Percentiles rank a stretch among this genome's conserved stretches.
phyloP scores from a whole-genome alignment of 2,888 invertebrate species.

The Aelia acuminata region DNA sequence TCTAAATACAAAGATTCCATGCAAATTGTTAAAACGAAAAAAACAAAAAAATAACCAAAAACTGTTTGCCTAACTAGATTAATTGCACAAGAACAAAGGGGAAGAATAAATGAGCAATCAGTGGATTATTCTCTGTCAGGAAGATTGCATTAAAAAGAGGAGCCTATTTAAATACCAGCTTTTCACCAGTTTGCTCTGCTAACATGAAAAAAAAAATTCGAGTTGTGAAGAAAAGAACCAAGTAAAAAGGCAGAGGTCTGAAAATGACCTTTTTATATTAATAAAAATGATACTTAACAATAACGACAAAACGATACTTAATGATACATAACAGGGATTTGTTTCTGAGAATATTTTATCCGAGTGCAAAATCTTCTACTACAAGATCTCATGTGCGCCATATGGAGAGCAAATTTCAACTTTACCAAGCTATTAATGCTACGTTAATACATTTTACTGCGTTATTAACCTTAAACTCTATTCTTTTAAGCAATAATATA shows the following conservation, averaged over 20 bases:
- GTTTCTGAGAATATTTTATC: neutral
- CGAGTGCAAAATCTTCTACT: neutral
- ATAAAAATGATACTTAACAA: too few relatives aligned
- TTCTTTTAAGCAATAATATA: too few relatives aligned
- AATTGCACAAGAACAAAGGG: neutral
- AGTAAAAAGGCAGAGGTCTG: neutral
- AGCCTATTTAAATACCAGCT: too few relatives aligned
- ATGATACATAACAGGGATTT: neutral
- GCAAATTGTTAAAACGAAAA: conserved; percentile 1
- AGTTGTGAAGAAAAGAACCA: neutral
- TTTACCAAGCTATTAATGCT: too few relatives aligned
- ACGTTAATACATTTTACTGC: too few relatives aligned
- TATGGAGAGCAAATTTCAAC: too few relatives aligned
- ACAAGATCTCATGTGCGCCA: too few relatives aligned
- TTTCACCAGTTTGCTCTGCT: neutral
- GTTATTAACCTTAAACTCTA: too few relatives aligned
- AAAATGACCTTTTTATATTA: neutral
- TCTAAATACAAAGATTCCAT: neutral
- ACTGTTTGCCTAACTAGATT: neutral
- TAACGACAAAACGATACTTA: too few relatives aligned
- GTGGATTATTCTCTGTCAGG: neutral
- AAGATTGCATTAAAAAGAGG: neutral
- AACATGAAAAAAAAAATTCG: neutral
- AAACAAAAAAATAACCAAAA: too few relatives aligned
- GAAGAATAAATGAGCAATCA: neutral